phyloP scores from a whole-genome alignment of 2,888 invertebrate species.

The Brachypterus glaber region DNA sequence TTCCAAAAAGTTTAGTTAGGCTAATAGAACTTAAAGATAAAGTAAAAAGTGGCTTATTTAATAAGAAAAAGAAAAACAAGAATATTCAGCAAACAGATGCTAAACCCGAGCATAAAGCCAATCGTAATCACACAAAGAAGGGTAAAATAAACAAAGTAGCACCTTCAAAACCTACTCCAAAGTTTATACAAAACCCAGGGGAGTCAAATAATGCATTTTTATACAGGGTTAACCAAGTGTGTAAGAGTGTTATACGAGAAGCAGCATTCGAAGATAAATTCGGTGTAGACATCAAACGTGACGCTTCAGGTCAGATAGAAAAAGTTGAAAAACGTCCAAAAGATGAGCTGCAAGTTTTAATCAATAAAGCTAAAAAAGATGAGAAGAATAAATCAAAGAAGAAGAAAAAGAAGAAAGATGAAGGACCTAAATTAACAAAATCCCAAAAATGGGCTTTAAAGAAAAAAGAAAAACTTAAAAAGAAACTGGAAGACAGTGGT shows the following conservation, averaged over 20 bases:
- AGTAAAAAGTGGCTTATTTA: slow-evolving; percentile 36
- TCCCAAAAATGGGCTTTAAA: slow-evolving; percentile 47
- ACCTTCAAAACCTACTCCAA: slow-evolving; percentile 43
- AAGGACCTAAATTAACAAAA: slow-evolving; percentile 41
- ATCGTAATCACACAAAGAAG: slow-evolving; percentile 11
- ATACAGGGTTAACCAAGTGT: slow-evolving; percentile 54
- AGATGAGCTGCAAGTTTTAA: slow-evolving; percentile 45
- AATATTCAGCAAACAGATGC: slow-evolving; percentile 14
- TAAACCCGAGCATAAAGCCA: slow-evolving; percentile 5
- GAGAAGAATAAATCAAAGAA: slow-evolving; percentile 31
- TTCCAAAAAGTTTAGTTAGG: slow-evolving; percentile 59
- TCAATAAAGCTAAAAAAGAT: slow-evolving; percentile 37
- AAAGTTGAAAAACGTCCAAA: slow-evolving; percentile 43
- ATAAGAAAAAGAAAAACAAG: slow-evolving; percentile 15
- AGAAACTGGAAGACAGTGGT: slow-evolving; percentile 19
- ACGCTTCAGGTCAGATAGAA: slow-evolving; percentile 38
- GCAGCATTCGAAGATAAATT: slow-evolving; percentile 53
- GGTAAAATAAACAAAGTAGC: slow-evolving; percentile 18
- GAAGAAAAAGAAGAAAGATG: slow-evolving; percentile 34
- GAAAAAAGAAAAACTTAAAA: slow-evolving; percentile 37
- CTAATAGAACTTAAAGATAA: slow-evolving; percentile 52
- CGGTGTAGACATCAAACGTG: slow-evolving; percentile 48
- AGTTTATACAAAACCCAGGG: slow-evolving; percentile 50
- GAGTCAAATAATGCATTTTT: slow-evolving; percentile 57
- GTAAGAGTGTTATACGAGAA: slow-evolving; percentile 52